A percentile compares a stretch with the other conserved stretches of the same genome.
phyloP scores from a whole-genome alignment of 2,113 vertebrate species.

The Himantopus leucocephalus region DNA sequence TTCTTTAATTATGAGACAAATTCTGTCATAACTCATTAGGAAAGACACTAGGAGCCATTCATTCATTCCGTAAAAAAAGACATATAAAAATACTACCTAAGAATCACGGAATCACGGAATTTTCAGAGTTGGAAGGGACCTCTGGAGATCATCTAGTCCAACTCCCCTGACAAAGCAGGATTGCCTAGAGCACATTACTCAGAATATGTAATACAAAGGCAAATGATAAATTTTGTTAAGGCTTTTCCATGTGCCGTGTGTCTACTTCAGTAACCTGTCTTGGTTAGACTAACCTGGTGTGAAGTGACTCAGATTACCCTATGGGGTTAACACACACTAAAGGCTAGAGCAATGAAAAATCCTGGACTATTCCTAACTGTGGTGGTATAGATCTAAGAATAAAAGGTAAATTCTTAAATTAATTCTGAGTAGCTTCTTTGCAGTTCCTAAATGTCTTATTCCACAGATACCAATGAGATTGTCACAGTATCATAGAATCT shows the following conservation, averaged over 20 bases:
- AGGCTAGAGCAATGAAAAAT: background rate
- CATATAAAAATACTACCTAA: background rate
- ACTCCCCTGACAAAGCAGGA: no score
- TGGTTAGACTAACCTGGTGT: background rate
- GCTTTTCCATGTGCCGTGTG: background rate
- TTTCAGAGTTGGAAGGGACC: no score
- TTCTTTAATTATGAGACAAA: background rate
- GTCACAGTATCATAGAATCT: background rate
- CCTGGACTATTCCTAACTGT: background rate
- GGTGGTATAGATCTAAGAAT: background rate
- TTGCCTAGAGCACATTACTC: no score
- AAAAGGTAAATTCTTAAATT: background rate
- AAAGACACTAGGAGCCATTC: background rate
- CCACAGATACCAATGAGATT: background rate
- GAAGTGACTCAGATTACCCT: background rate
- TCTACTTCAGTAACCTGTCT: background rate
- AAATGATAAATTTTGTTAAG: background rate
- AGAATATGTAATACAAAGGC: background rate
- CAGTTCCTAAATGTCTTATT: background rate
- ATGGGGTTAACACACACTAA: background rate
- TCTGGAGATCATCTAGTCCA: no score
- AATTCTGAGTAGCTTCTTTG: background rate
- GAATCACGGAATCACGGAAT: no score
- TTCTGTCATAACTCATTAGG: background rate
- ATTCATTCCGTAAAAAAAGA: background rate